Conservation (phyloP, 2,113 vertebrate species). For the Progne subis region DNA sequence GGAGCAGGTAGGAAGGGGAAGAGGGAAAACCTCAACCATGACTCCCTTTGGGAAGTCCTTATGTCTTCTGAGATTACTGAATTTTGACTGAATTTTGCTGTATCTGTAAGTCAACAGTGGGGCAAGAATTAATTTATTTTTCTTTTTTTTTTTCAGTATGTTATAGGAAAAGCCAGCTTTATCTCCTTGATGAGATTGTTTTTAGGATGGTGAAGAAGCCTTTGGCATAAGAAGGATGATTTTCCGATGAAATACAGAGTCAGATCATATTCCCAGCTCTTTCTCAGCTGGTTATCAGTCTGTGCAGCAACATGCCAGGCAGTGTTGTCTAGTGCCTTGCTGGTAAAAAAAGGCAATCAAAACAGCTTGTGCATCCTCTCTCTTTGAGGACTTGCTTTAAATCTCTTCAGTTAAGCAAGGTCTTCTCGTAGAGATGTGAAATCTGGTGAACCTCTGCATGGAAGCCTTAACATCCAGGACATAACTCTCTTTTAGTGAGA, state of each 20-base stretch:
- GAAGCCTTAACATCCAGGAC: not conserved
- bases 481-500: not conserved
- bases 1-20: not conserved
- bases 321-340: not conserved
- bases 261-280: not conserved
- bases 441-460: not conserved
- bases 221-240: not conserved
- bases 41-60: not conserved
- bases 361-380: not conserved
- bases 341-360: not conserved
- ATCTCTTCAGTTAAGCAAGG: not conserved
- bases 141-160: not conserved
- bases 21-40: not conserved
- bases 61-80: not conserved
- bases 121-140: not conserved
- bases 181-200: not conserved
- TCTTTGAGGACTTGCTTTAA: not conserved
- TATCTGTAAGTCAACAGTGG: not conserved
- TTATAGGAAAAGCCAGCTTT: not conserved
- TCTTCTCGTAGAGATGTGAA: not conserved
- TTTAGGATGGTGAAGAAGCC: not conserved
- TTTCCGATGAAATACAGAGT: not conserved
- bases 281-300: not conserved
- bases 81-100: not conserved
- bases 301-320: not conserved